Conservation (phyloP, 2,113 vertebrate genomes). For the Thalassoma bifasciatum region DNA sequence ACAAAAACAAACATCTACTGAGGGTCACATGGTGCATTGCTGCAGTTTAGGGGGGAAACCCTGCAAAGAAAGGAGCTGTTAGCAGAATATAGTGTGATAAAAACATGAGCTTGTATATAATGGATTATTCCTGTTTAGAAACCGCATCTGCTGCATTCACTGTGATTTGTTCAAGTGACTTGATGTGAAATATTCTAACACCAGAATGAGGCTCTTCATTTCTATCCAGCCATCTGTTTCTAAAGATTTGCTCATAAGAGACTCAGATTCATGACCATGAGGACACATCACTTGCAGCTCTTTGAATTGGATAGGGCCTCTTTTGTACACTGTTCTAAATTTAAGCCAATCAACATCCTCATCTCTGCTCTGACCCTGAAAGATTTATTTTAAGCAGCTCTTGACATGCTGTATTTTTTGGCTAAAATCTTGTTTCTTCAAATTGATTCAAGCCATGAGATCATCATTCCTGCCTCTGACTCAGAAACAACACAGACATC, state of each 20-base stretch:
- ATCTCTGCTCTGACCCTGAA: neutral
- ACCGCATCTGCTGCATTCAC: no score
- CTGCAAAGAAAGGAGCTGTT: constrained; percentile 18
- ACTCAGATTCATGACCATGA: no score
- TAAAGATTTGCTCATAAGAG: no score
- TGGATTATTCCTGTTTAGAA: no score
- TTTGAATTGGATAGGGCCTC: neutral
- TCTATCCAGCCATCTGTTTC: no score
- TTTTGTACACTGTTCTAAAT: neutral
- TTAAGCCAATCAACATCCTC: no score
- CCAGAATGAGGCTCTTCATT: no score
- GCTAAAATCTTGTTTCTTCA: neutral
- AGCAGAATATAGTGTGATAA: neutral
- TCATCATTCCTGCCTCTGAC: neutral
- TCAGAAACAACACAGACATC: neutral
- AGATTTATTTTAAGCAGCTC: neutral
- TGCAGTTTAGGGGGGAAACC: neutral
- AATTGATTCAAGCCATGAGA: neutral
- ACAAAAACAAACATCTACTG: constrained; percentile 2
- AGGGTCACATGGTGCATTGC: constrained; percentile 38
- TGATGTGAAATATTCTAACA: no score
- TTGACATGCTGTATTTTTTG: neutral
- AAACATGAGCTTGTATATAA: neutral
- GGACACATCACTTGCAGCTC: neutral
- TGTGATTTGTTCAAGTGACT: no score